Percentiles rank a stretch among this genome's conserved stretches.
phyloP scores from a whole-genome alignment of 2,797 vertebrate genomes.

The Acomys russatus region DNA sequence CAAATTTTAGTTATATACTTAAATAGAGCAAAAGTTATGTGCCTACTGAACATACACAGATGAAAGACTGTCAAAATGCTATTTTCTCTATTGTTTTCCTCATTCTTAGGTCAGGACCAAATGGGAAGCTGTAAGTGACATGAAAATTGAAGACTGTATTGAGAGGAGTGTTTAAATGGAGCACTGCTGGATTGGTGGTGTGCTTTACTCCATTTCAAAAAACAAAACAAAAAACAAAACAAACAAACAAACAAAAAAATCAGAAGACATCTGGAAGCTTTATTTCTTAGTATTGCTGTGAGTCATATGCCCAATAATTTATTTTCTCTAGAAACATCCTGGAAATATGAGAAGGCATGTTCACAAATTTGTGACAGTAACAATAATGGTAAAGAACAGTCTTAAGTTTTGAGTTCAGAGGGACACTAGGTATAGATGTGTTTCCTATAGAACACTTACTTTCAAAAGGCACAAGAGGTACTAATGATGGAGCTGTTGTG shows the following conservation, averaged over 20 bases:
- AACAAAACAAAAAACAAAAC: too few species aligned
- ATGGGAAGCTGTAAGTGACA: not conserved
- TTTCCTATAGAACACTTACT: not conserved
- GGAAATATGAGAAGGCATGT: not conserved
- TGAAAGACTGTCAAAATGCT: not conserved
- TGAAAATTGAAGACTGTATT: not conserved
- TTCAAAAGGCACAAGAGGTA: not conserved
- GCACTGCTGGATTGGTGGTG: not conserved
- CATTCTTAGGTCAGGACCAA: not conserved
- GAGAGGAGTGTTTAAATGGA: not conserved
- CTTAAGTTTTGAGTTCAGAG: too few species aligned
- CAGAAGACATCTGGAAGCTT: not conserved
- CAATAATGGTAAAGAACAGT: not conserved
- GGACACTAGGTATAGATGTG: not conserved
- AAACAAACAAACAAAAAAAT: not conserved
- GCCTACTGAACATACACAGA: not conserved
- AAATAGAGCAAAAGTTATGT: not conserved
- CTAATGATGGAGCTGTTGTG: not conserved
- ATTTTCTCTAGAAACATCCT: not conserved
- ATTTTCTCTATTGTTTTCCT: not conserved
- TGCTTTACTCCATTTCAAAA: not conserved
- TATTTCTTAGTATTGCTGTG: not conserved
- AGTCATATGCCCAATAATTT: not conserved
- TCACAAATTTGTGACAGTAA: not conserved
- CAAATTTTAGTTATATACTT: not conserved